A percentile compares a stretch with the other conserved stretches of the same genome.
Evolutionary conservation across 30 jellyfish, hydroid and myxozoan genomes (phyloP).

Genomic region (Aurelia coerulea): DNA sequence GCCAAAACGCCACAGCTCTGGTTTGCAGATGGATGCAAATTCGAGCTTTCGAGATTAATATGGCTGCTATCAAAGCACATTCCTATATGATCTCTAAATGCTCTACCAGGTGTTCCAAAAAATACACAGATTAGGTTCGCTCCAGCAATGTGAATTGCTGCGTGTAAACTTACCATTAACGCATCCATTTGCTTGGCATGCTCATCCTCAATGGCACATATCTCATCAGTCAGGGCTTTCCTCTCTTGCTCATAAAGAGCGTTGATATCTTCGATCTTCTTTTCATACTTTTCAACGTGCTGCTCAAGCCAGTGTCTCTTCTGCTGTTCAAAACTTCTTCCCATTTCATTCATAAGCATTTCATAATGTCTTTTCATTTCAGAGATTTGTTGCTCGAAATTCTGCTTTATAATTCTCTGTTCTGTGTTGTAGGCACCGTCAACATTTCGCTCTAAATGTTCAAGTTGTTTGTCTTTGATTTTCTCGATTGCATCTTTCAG

Average conservation of each 20-base stretch:
- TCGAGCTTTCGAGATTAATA: no score
- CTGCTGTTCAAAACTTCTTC: conserved; percentile 24
- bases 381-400: conserved; percentile 64
- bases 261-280: conserved; percentile 47
- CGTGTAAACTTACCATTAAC: conserved; percentile 7
- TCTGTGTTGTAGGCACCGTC: conserved; percentile 48
- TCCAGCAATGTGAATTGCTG: no score
- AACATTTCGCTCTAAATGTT: conserved; percentile 32
- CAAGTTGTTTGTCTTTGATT: conserved; percentile 32
- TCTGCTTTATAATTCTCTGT: conserved; percentile 60
- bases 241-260: conserved; percentile 46
- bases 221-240: conserved; percentile 10
- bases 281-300: conserved; percentile 45
- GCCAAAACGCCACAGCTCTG: no score
- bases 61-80: no score
- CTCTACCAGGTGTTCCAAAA: no score
- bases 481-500: conserved; percentile 60
- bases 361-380: conserved; percentile 73
- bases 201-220: conserved; percentile 33
- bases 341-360: conserved; percentile 25
- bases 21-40: no score
- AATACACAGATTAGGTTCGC: no score
- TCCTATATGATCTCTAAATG: no score
- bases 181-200: conserved; percentile 35
- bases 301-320: conserved; percentile 47